A percentile compares a stretch with the other conserved stretches of the same genome.
These are phyloP conservation scores for Acrossocheilus fasciatus DNA, from an alignment of 2,797 vertebrate species.

Conservation along the genomic window DNA sequence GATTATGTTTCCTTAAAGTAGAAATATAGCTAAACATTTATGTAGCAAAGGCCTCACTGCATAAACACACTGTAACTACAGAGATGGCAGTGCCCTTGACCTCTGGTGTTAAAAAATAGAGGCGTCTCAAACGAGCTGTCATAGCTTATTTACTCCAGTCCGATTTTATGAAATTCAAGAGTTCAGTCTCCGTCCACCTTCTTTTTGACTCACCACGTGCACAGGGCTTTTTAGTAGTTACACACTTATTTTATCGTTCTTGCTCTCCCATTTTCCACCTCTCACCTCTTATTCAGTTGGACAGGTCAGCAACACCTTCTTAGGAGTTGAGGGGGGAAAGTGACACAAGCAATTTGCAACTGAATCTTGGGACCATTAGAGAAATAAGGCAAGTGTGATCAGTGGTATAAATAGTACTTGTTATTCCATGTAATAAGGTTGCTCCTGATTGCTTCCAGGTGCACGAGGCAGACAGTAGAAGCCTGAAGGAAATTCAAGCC, in stretches of 20 bases:
- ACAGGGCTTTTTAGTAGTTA: not conserved
- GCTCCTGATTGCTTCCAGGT: conserved; percentile 62
- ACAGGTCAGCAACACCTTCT: conserved; percentile 61
- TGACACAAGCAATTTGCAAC: conserved; percentile 61
- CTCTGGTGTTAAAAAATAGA: conserved; percentile 27
- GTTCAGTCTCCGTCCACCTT: not conserved
- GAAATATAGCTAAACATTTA: not conserved
- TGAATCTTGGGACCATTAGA: conserved; percentile 54
- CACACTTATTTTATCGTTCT: conserved; percentile 13
- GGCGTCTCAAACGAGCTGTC: not conserved
- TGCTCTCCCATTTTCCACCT: conserved; percentile 16
- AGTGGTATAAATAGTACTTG: conserved; percentile 55
- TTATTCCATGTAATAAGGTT: conserved; percentile 60
- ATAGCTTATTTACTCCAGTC: conserved; percentile 21
- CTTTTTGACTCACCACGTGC: not conserved
- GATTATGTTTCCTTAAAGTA: not conserved
- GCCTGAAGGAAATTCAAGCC: conserved; percentile 53
- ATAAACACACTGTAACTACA: conserved; percentile 11
- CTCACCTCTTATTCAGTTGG: conserved; percentile 53
- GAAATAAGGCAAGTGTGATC: conserved; percentile 54
- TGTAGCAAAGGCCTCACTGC: not conserved
- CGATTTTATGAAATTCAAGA: conserved; percentile 16
- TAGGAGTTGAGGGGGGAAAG: conserved; percentile 48
- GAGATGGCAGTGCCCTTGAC: conserved; percentile 17
- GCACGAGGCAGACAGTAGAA: conserved; percentile 50